Conservation (phyloP, 2,113 vertebrate genomes). For the Labeo catla region DNA sequence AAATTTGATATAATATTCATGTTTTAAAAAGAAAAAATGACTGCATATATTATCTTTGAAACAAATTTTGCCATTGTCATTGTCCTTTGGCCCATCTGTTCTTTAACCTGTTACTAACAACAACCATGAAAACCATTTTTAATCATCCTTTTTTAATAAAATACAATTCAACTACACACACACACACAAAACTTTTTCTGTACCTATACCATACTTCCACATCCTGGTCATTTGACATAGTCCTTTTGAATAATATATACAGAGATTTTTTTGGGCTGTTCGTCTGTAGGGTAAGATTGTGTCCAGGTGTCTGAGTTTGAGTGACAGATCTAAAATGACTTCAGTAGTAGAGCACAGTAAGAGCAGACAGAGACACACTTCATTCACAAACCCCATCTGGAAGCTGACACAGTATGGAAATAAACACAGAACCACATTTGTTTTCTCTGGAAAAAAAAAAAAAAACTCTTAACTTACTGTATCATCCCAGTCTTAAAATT, state of each 20-base stretch:
- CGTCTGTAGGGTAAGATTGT: not conserved
- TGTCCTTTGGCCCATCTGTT: not conserved
- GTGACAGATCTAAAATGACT: conserved; percentile 8
- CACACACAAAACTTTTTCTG: not conserved
- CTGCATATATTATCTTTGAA: not conserved
- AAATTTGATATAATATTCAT: not conserved
- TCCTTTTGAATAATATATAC: not conserved
- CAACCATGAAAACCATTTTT: not conserved
- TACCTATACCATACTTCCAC: not conserved
- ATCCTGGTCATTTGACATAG: not conserved
- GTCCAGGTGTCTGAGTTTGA: conserved; percentile 11
- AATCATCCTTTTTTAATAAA: not conserved
- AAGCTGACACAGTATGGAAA: not conserved
- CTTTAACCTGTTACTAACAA: not conserved
- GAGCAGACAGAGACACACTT: not conserved
- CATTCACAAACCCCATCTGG: conserved; percentile 16
- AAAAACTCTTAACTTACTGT: not conserved
- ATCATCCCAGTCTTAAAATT: not conserved
- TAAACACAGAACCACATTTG: conserved; percentile 20
- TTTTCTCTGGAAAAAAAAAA: not conserved
- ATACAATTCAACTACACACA: not conserved
- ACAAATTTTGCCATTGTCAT: not conserved
- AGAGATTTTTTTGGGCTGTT: not conserved
- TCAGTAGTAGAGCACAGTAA: not conserved
- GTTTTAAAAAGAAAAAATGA: not conserved